Base-by-base conservation (phyloP, 2,888 invertebrate species). In the Metalampra italica region DNA sequence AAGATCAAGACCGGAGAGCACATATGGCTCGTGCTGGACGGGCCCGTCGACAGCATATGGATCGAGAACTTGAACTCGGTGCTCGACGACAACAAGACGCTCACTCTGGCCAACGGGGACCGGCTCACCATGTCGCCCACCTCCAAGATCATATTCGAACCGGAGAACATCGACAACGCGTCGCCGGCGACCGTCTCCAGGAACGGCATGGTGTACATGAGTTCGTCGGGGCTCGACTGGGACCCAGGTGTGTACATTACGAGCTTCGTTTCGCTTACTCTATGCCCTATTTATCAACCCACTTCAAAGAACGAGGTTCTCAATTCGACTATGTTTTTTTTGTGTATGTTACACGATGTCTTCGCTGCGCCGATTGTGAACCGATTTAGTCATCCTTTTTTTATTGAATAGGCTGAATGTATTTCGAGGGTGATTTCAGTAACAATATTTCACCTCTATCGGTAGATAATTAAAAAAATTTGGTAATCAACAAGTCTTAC, bases 31-130 rank as follows among this genome's bases (percentile, higher is more conserved):
- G 97, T 98, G 0, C 85, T 98, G 38, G 98, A 98, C 70, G 98
- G 98, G 0, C 98, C 98, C 0, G 98, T 98, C 0, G 98, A 98
- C 75, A 97, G 97, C 64, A 97, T 98, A 60, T 98, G 98, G 98
- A 98, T 98, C 62, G 98, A 98, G 81, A 98, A 98, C 83, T 91
- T 98, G 58, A 98, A 98, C 80, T 98, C 98, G 0, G 98, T 98
- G 0, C 88, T 98, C 45, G 98, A 98, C 78, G 98, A 98, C 68
- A 98, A 98, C 73, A 97, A 97, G 86, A 98, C 97, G 0, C 83
- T 98, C 59, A 98, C 98, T 0, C 82, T 98, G 60, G 98, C 98
- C 4, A 98, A 98, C 70, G 97, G 98, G 7, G 98, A 98, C 86
- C 93, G 98, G 32, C 90, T 98, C 47, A 94, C 96, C 0, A 98